Conservation (phyloP, 1,140 invertebrate genomes). For the Drosophila repleta region DNA sequence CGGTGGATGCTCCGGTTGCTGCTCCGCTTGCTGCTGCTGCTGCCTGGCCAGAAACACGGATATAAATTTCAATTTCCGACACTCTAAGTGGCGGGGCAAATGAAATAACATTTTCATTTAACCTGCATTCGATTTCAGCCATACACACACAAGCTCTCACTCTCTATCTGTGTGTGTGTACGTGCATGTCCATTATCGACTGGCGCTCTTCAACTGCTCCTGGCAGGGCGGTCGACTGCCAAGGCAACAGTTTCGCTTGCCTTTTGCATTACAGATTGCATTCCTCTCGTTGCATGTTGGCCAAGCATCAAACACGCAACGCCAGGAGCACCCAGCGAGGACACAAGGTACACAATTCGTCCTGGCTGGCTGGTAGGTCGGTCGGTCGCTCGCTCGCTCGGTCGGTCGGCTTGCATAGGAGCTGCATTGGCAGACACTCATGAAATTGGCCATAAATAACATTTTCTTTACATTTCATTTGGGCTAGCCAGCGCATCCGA, state of each 20-base stretch:
- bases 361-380: background rate
- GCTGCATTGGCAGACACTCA: conserved; percentile 72
- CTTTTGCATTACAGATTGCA: conserved; percentile 81
- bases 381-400: background rate
- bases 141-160: conserved; percentile 21
- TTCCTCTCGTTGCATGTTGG: conserved; percentile 53
- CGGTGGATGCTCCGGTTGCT: no score
- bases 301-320: conserved; percentile 49
- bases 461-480: conserved; percentile 83
- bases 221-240: conserved; percentile 7
- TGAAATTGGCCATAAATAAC: conserved; percentile 83
- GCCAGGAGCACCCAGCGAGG: conserved; percentile 8
- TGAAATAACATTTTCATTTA: conserved; percentile 84
- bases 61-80: conserved; percentile 84
- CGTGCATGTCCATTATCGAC: conserved; percentile 60
- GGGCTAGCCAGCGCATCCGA: conserved; percentile 45
- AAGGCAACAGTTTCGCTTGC: conserved; percentile 48
- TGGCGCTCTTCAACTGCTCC: conserved; percentile 30
- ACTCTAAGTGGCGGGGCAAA: conserved; percentile 83
- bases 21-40: background rate
- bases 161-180: conserved; percentile 23
- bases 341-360: conserved; percentile 25
- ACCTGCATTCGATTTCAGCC: conserved; percentile 78
- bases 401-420: conserved; percentile 24
- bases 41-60: conserved; percentile 75